phyloP scores from a whole-genome alignment of 1,140 invertebrate genomes.

The Bombus waltoni region DNA sequence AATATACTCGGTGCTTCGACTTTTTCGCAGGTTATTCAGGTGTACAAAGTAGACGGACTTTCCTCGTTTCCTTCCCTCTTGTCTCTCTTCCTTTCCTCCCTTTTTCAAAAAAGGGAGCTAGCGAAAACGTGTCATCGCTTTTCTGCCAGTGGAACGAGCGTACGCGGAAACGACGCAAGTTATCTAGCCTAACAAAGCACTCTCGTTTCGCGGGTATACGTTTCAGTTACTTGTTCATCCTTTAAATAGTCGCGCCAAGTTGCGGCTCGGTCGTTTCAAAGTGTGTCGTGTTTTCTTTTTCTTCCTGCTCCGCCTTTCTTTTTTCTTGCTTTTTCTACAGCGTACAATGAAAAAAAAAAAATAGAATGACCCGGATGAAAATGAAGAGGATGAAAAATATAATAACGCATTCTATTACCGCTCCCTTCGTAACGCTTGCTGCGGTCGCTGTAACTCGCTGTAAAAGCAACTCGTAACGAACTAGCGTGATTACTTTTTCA shows the following conservation, averaged over 20 bases:
- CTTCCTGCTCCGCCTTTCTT: background rate
- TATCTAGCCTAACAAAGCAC: conserved; percentile 24
- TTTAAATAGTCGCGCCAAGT: conserved; percentile 2
- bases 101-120: background rate
- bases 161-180: background rate
- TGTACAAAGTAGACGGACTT: background rate
- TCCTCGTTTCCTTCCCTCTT: background rate
- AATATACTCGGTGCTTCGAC: conserved; percentile 1
- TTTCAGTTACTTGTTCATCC: conserved; percentile 13
- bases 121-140: conserved; percentile 14
- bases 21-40: background rate
- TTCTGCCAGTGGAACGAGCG: too few species aligned
- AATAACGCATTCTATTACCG: conserved; percentile 8
- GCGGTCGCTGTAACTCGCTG: background rate
- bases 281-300: background rate
- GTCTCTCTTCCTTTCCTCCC: background rate
- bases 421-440: background rate
- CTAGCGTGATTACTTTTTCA: background rate
- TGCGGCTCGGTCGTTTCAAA: conserved; percentile 9
- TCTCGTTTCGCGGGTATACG: background rate
- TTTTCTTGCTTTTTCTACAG: background rate
- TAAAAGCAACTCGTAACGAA: background rate
- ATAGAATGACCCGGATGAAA: background rate
- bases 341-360: background rate
- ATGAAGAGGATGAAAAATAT: background rate